Conservation (phyloP, 2,888 invertebrate genomes). For the Leucophora obtusa region DNA sequence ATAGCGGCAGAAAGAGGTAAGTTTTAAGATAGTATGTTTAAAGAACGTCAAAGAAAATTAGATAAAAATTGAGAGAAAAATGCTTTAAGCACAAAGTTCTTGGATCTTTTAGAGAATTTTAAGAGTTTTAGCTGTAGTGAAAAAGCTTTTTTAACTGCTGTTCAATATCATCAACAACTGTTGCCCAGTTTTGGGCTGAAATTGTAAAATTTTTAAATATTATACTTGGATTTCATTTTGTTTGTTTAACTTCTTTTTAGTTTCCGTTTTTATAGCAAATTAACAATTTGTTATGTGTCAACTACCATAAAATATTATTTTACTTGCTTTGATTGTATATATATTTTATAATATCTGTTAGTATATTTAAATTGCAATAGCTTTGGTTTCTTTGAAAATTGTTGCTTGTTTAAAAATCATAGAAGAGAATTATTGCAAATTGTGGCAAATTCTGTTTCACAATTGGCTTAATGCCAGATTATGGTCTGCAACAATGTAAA, state of each 20-base stretch:
- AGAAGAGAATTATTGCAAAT: constrained; percentile 9
- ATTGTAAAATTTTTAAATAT: background rate
- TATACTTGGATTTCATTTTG: background rate
- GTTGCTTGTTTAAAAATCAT: background rate
- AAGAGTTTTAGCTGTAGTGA: background rate
- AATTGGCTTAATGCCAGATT: constrained; percentile 12
- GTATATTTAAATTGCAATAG: background rate
- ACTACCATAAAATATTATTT: constrained; percentile 28
- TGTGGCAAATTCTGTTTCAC: constrained; percentile 24
- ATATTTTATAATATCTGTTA: too few species aligned
- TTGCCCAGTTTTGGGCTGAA: constrained; percentile 23
- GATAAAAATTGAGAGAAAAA: background rate
- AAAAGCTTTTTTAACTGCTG: background rate
- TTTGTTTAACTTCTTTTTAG: background rate
- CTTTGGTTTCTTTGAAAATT: constrained; percentile 27
- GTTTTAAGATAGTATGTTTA: background rate
- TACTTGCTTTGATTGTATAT: background rate
- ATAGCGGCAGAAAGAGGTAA: constrained; percentile 47
- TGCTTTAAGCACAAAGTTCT: background rate
- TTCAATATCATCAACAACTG: background rate
- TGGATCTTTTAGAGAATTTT: too few species aligned
- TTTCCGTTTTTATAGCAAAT: constrained; percentile 16
- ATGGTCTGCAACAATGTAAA: background rate
- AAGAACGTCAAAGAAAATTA: background rate
- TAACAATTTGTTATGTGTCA: constrained; percentile 41